Base-by-base conservation (phyloP, 2,888 invertebrate genomes). In the Stenichneumon culpator region DNA sequence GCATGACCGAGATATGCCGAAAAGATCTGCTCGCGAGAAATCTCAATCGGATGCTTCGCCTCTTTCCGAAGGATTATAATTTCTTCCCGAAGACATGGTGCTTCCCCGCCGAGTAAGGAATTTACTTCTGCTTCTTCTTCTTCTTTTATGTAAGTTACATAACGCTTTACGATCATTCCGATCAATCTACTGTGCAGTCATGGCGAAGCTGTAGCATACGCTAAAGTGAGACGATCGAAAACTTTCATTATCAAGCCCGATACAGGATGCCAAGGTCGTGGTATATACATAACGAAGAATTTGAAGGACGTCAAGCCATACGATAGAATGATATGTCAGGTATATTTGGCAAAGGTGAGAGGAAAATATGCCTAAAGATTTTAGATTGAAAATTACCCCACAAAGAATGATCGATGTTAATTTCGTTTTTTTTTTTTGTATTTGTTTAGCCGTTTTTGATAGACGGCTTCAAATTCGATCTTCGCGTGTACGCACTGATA, bases 21-120 rank as follows among this genome's bases (percentile, higher is more conserved):
- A 99, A 99, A 94, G 98, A 98, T 94, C 94, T 98, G 75, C 94
- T 99, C 36, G 98, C 98, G 1, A 95, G 98, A 82, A 98, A 99
- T 94, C 95, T 99, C 84, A 98, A 98, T 93, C 95, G 98, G 88
- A 98, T 98, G 98, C 95, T 97, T 85, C 97, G 97, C 94, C 95
- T 97, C 79, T 98, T 97, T 94, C 98, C 98, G 0, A 97, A 97
- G 89, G 98, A 98, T 87, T 99, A 98, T 93, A 97, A 97, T 92
- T 97, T 98, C 93, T 98, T 98, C 93, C 98, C 99, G 0, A 98
- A 97, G 94, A 98, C 98, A 9, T 99, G 98, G 98, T 97, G 98
- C 93, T 95, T 99, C 88, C 98, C 99, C 36, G 97, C 98, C 25
- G 98, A 98, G 97, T 97, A 95, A 96, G 96, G 52, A 57, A 39